Base-by-base conservation (phyloP, 1,140 invertebrate genomes). In the Drosophila insularis region DNA sequence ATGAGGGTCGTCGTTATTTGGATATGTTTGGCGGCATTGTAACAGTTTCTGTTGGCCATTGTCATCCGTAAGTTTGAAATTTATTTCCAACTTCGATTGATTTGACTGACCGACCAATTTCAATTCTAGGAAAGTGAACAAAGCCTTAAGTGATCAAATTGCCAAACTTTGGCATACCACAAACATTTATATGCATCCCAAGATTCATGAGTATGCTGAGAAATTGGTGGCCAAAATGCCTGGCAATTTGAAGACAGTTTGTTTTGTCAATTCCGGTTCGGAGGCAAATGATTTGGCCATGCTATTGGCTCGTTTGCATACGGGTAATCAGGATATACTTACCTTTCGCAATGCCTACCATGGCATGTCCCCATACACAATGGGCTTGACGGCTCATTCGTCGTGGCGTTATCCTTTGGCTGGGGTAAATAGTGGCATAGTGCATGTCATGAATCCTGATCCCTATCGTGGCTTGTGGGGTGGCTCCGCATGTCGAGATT, bases 21-120 rank as follows among this genome's bases (percentile, higher is more conserved):
- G 98, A 99, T 92, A 95, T 99, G 93, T 98, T 98, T 92, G 98
- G 95, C 8, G 98, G 98, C 11, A 99, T 99, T 76, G 98, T 98
- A 2, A 99, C 98, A 0, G 96, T 99, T 27, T 98, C 97, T 60
- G 97, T 99, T n/a, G 98, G 98, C 19, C 98, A 99, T 92, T 99
- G 97, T 92, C 98, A 99, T 94, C 98, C 98, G 97, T 98, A 94
- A 96, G 96, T 50, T 50, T 11, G 8, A 10, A 35, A 27, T 3
- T 3, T 6, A 5, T 5, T 6, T 6, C 5, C 27, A 8, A 7
- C 8, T 0, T 95, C 11, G 32, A 10, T 31, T 13, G 35, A 11
- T 19, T 13, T 58, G 13, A 23, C 8, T 56, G 37, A 63, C 14
- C 2, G 2, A 6, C n/a, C 32, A n/a, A n/a, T 7, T 2, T 6